These are phyloP conservation scores for Junonia oenone DNA, from an alignment of 2,888 invertebrate genomes.

Conservation along the genomic window DNA sequence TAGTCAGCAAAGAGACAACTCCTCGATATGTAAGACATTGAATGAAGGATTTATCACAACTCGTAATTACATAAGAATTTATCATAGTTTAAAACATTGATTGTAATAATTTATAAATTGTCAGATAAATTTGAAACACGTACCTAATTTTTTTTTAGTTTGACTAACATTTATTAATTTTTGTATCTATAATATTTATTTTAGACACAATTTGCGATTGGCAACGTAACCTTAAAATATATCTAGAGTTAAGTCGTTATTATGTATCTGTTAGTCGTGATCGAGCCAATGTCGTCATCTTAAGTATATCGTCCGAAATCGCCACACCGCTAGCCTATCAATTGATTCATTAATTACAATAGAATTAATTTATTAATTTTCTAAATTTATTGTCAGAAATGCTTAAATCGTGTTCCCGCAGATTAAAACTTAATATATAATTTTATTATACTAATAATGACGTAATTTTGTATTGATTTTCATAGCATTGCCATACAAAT, in stretches of 20 bases:
- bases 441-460: neutral
- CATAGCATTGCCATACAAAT: neutral
- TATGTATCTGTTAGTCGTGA: slow-evolving; percentile 40
- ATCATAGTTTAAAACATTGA: neutral
- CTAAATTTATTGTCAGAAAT: slow-evolving; percentile 61
- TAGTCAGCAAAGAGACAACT: slow-evolving; percentile 49
- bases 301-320: slow-evolving; percentile 39
- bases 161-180: slow-evolving; percentile 18
- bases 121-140: neutral
- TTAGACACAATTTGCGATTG: slow-evolving; percentile 64
- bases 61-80: slow-evolving; percentile 1
- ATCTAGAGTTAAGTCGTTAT: slow-evolving; percentile 37
- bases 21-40: slow-evolving; percentile 25
- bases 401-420: slow-evolving; percentile 17
- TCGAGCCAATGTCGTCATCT: slow-evolving; percentile 66
- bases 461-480: neutral
- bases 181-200: slow-evolving; percentile 28
- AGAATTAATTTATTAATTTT: slow-evolving; percentile 28
- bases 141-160: slow-evolving; percentile 1
- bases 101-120: neutral
- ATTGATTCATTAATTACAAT: slow-evolving; percentile 5
- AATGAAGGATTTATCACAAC: slow-evolving; percentile 12
- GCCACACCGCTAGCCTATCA: slow-evolving; percentile 32
- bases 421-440: neutral
- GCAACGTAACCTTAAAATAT: slow-evolving; percentile 52